phyloP scores from a whole-genome alignment of 2,888 invertebrate genomes.

The Drosophila acutilabella region DNA sequence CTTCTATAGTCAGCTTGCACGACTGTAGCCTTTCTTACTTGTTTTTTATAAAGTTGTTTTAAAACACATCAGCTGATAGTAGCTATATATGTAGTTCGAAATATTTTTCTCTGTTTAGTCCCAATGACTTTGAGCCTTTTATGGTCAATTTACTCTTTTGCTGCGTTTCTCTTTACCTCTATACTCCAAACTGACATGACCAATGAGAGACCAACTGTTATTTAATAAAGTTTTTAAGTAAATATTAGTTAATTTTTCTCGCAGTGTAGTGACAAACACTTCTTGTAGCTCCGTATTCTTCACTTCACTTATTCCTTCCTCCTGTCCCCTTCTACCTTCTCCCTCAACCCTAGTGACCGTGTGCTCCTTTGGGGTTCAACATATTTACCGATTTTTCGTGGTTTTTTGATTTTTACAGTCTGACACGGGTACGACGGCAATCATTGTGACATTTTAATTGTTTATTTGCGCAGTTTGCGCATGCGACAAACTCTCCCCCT shows the following conservation, averaged over 20 bases:
- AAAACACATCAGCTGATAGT: no score
- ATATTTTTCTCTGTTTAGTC: no score
- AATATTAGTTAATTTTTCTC: background rate
- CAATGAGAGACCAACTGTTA: no score
- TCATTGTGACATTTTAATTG: slow-evolving; percentile 82
- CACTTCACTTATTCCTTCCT: background rate
- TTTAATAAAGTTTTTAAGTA: no score
- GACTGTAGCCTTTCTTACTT: no score
- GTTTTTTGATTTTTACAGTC: slow-evolving; percentile 71
- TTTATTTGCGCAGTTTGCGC: slow-evolving; percentile 75
- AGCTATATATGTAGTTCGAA: no score
- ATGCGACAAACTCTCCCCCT: slow-evolving; percentile 21
- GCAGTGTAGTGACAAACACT: slow-evolving; percentile 18
- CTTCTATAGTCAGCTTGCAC: no score
- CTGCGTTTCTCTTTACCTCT: no score
- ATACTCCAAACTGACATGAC: no score
- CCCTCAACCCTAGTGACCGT: background rate
- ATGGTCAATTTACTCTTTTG: no score
- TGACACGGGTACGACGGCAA: slow-evolving; percentile 80
- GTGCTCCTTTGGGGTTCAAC: slow-evolving; percentile 57
- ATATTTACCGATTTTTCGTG: slow-evolving; percentile 74
- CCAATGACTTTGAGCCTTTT: no score
- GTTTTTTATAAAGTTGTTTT: no score
- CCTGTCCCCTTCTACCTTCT: background rate
- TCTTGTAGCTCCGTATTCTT: slow-evolving; percentile 19